Evolutionary conservation across 2,113 vertebrate genomes (phyloP), one percentile per base, ranked within the genome.

Genomic region (Phoenicopterus ruber): DNA sequence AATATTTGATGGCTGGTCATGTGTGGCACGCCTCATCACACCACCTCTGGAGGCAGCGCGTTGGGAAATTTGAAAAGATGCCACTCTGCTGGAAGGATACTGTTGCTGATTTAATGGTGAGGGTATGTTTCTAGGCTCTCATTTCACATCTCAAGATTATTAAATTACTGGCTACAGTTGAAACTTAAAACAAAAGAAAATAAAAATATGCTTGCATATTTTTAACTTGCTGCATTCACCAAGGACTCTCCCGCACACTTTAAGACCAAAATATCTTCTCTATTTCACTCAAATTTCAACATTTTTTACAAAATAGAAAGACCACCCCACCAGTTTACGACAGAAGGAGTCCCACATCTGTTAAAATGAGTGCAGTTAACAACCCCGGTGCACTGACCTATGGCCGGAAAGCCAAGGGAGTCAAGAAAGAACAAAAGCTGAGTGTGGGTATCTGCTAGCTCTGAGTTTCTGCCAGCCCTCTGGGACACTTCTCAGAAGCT

Each of bases 1-100:
- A 86, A 58, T 95, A 90, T 93, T 77, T 95, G 63, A 93, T 96
- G 63, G 52, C 63, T 94, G 57, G 54, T 71, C 83, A 36, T 82
- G 83, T 77, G 76, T 4, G 13, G 65, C 62, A 90, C 79, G 95
- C 77, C 66, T 96, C 82, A 95, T 95, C 91, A 69, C 74, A 54
- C 54, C 32, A 8, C 55, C 82, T 88, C 87, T 81, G 72, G 55
- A 88, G 87, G 55, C 4, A 2, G 21, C 31, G 11, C 42, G 21
- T 10, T 18, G 42, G 66, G 79, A 90, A 58, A 92, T 94, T 38
- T 79, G 28, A 81, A 86, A 82, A 88, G 24, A 87, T 38, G 16
- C 17, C 59, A 63, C 52, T 85, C 76, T 95, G 63, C 50, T 82
- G 57, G 79, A 93, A 90, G 73, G 29, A 62, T 78, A 31, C 19